phyloP scores from a whole-genome alignment of 2,113 vertebrate species.

The Rhipidura dahli region DNA sequence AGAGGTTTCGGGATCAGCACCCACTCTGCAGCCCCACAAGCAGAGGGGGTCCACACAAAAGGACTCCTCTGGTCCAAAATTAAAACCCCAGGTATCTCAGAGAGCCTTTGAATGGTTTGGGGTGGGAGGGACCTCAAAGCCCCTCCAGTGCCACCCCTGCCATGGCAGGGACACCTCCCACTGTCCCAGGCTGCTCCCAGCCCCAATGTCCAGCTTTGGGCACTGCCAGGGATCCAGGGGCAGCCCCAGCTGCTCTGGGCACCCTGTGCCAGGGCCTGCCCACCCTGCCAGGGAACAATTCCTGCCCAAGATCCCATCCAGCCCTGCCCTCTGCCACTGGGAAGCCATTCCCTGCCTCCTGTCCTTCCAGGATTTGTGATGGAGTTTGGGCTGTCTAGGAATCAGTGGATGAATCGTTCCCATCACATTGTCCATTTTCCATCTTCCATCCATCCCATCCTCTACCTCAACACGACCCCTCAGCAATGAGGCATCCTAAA shows the following conservation, averaged over 20 bases:
- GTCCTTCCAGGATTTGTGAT: not conserved
- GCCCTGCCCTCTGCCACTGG: not conserved
- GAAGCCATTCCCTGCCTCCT: accelerated
- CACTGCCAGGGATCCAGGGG: not conserved
- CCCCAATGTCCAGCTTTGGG: not conserved
- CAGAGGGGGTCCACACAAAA: too few species aligned
- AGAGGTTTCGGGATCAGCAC: not conserved
- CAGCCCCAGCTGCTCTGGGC: not conserved
- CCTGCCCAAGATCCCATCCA: accelerated
- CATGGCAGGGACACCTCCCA: not conserved
- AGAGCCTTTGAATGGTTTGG: not conserved
- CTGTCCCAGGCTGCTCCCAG: not conserved
- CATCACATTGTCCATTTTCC: not conserved
- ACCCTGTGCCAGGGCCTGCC: not conserved
- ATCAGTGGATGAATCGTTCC: not conserved
- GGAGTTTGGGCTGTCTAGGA: not conserved
- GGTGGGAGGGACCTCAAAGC: accelerated
- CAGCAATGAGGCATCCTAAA: not conserved
- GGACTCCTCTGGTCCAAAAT: not conserved
- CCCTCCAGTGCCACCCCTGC: not conserved
- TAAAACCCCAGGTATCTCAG: not conserved
- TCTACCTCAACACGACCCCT: accelerated
- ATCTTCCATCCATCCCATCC: not conserved
- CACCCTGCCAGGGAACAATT: not conserved
- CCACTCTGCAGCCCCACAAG: not conserved